phyloP scores from a whole-genome alignment of 2,797 vertebrate species.

The Alca torda region DNA sequence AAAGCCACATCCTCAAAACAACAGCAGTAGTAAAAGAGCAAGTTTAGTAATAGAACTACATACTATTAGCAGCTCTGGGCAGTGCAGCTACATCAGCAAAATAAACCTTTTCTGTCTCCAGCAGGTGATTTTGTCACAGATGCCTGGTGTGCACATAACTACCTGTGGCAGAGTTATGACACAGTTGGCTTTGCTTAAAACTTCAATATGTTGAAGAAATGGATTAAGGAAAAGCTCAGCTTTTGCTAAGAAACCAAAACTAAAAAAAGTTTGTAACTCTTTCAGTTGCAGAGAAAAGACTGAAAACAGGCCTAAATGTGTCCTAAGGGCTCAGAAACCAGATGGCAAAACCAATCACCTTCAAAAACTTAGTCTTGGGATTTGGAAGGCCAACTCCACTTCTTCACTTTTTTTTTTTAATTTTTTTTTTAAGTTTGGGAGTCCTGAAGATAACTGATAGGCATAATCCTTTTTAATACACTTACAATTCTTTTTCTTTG shows the following conservation, averaged over 20 bases:
- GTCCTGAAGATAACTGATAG: neutral
- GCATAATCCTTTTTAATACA: neutral
- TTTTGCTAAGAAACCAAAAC: neutral
- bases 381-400: neutral
- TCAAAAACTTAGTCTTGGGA: neutral
- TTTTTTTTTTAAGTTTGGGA: neutral
- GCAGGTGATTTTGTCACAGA: neutral
- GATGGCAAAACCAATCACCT: neutral
- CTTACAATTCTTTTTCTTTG: neutral
- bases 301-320: neutral
- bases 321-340: neutral
- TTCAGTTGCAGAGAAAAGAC: neutral
- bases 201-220: neutral
- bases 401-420: too few relatives aligned
- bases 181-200: neutral
- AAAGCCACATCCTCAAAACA: neutral
- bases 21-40: neutral
- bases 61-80: neutral
- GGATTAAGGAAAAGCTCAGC: neutral
- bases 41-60: neutral
- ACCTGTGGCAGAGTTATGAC: rapidly evolving
- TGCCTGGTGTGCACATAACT: rapidly evolving
- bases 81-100: neutral
- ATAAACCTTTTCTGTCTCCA: neutral
- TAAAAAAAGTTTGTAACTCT: neutral